Evolutionary conservation across 2,888 invertebrate species (phyloP), one percentile per base, ranked within the genome.

Genomic region (Agrochola macilenta): DNA sequence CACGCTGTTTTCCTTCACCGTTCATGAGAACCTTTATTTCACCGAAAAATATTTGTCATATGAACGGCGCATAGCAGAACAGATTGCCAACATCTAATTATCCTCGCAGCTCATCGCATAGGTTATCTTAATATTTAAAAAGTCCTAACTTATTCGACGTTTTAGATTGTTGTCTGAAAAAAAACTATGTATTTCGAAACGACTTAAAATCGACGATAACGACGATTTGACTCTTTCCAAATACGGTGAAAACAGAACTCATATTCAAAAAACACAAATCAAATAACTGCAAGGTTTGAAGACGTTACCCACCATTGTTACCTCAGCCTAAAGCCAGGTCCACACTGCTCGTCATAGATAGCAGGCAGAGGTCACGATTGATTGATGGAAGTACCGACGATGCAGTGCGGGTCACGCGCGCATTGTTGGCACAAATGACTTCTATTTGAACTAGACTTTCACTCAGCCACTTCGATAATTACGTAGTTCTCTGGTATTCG

Each of bases 291-390:
- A 58, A 2, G 3, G 20, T 54, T 57, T 82, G 14, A 72, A 60
- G 49, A 63, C 20, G n/a, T 17, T 52, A 14, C 9, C 30, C 35
- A 17, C 8, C 12, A 39, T 8, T 64, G 11, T 60, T 57, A 20
- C 1, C 20, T 14, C 43, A 49, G 23, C 17, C 60, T 49, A 58
- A 26, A 61, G 14, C 60, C 35, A 52, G 43, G 57, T 69, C 64
- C 58, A 39, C 65, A 63, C 65, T 73, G 75, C 0, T 60, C 43
- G 78, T 79, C 82, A 81, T 52, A 79, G 85, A 82, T 86, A 86
- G 78, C 77, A 79, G 78, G 81, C 73, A 79, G 77, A 78, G 69
- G 76, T 79, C 80, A 63, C 70, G 83, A 83, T 81, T 88, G 85
- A 88, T 88, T n/a, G 85, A 86, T 83, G 77, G 49, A n/a, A 60